These are phyloP conservation scores for Eucriotettix oculatus DNA, from an alignment of 2,888 invertebrate genomes.

Conservation along the genomic window DNA sequence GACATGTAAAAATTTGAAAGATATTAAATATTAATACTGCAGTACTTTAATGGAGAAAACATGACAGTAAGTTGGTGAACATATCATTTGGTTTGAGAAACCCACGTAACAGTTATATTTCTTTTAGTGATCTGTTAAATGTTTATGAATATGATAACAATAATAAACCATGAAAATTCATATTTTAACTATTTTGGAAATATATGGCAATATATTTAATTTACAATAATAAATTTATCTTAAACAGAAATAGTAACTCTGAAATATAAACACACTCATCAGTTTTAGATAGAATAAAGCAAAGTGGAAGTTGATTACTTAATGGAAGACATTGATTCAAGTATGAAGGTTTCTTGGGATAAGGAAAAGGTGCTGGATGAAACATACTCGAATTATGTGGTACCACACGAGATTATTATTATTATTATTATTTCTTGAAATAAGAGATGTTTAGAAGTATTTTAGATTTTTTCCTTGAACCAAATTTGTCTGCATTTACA, in stretches of 20 bases:
- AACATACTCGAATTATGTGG: background rate
- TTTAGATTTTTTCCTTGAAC: too few relatives aligned
- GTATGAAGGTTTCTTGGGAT: background rate
- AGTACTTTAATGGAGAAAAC: background rate
- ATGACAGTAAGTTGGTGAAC: background rate
- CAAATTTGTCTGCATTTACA: too few relatives aligned
- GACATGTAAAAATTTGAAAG: background rate
- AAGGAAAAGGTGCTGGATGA: background rate
- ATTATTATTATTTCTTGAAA: too few relatives aligned
- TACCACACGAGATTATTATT: too few relatives aligned
- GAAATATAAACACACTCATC: background rate
- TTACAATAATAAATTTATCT: background rate
- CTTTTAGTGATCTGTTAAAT: background rate
- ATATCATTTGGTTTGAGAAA: background rate
- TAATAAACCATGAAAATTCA: background rate
- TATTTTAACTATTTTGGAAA: too few relatives aligned
- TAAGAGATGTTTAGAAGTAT: too few relatives aligned
- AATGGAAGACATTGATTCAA: constrained; percentile 11
- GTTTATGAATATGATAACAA: background rate
- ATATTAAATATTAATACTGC: background rate
- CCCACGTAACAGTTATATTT: background rate
- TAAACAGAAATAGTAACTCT: background rate
- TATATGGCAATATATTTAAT: background rate
- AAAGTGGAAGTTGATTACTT: background rate
- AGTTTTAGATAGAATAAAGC: background rate